Percentiles rank a stretch among this genome's conserved stretches.
Evolutionary conservation across 2,113 vertebrate genomes (phyloP).

Genomic region (Microtus montanus): DNA sequence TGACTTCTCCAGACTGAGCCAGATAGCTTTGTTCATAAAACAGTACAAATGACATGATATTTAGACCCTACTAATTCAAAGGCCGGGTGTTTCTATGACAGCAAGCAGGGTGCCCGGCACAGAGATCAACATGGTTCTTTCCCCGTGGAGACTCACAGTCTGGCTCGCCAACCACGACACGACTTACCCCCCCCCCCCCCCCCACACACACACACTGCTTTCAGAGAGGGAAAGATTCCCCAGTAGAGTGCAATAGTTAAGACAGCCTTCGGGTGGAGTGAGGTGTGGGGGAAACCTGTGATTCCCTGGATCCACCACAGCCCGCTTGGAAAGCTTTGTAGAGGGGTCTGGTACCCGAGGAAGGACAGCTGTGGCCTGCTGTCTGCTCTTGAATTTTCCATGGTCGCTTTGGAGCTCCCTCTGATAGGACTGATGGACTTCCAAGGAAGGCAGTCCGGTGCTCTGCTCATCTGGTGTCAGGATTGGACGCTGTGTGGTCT

Average conservation of each 20-base stretch:
- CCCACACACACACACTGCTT: neutral
- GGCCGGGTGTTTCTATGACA: neutral
- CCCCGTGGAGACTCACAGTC: neutral
- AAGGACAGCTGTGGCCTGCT: neutral
- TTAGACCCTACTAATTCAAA: neutral
- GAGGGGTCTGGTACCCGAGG: accelerated
- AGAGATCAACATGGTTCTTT: neutral
- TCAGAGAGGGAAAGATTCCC: neutral
- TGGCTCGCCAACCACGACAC: neutral
- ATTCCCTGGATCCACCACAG: neutral
- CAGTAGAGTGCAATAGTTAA: accelerated
- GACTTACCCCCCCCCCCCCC: neutral
- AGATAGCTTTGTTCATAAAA: neutral
- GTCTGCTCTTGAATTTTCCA: neutral
- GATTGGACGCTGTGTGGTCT: neutral
- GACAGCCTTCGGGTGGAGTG: neutral
- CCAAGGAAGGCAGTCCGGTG: neutral
- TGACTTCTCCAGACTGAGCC: neutral
- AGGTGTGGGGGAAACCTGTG: neutral
- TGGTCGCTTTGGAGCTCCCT: neutral
- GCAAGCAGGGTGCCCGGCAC: neutral
- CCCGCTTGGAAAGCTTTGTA: neutral
- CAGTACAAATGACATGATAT: neutral
- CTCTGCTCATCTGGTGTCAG: neutral
- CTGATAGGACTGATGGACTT: neutral